phyloP scores from a whole-genome alignment of 2,888 invertebrate genomes.

The Belgica antarctica region DNA sequence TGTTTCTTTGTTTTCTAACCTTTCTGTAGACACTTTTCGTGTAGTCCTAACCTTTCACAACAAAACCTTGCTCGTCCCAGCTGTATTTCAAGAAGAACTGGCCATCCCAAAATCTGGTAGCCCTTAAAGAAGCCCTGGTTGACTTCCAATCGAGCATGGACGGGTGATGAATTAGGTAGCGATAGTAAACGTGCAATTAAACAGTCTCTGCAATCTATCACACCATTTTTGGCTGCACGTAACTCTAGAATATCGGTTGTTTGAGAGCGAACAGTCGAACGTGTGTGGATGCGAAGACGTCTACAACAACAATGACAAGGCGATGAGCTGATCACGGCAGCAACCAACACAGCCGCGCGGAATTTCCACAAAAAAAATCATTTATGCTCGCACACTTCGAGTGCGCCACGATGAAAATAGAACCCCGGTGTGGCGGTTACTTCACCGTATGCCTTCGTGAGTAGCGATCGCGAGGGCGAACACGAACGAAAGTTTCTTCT shows the following conservation, averaged over 20 bases:
- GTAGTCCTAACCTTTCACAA: too few species aligned
- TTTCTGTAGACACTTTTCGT: too few species aligned
- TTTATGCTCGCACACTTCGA: background rate
- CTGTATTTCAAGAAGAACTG: too few species aligned
- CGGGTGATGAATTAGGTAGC: too few species aligned
- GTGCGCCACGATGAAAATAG: background rate
- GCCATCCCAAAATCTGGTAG: too few species aligned
- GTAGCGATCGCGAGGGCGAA: background rate
- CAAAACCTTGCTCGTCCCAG: too few species aligned
- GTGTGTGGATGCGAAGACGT: background rate
- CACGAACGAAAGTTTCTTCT: background rate
- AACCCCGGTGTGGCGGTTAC: background rate
- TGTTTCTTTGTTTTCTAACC: too few species aligned
- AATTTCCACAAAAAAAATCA: background rate
- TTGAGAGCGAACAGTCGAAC: background rate
- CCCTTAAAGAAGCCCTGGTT: too few species aligned
- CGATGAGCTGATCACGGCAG: too few species aligned
- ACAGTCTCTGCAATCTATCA: background rate
- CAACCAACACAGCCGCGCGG: background rate
- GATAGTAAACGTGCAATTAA: too few species aligned
- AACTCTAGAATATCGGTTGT: background rate
- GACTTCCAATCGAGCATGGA: too few species aligned
- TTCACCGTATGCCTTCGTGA: background rate
- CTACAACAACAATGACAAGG: background rate
- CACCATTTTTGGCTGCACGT: slow-evolving; percentile 16